These are phyloP conservation scores for Colossoma macropomum DNA, from an alignment of 2,113 vertebrate genomes.

Conservation along the genomic window DNA sequence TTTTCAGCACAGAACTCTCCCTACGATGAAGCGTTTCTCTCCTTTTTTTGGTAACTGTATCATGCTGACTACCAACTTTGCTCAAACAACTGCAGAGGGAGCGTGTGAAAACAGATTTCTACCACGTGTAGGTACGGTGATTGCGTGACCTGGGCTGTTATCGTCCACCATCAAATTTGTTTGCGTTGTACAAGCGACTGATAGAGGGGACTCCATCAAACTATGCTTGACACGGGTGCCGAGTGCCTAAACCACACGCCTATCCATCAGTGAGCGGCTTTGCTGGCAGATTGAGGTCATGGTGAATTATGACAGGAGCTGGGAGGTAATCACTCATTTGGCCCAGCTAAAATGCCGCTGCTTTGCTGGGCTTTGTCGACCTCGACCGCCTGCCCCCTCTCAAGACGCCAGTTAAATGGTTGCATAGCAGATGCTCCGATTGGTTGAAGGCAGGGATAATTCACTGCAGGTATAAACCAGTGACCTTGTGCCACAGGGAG, in stretches of 20 bases:
- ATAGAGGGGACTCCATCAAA: conserved; percentile 70
- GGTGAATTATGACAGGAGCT: conserved; percentile 81
- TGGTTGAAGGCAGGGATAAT: conserved; percentile 64
- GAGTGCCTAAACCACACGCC: conserved; percentile 70
- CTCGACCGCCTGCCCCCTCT: conserved; percentile 67
- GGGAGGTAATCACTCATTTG: conserved; percentile 79
- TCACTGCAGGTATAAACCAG: conserved; percentile 60
- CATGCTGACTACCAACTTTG: not conserved
- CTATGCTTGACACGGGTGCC: conserved; percentile 70
- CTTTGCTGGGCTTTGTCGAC: conserved; percentile 66
- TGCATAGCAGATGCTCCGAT: conserved; percentile 46
- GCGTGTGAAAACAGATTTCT: not conserved
- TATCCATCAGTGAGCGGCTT: conserved; percentile 74
- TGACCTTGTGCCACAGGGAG: conserved; percentile 67
- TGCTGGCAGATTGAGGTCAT: conserved; percentile 82
- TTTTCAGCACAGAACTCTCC: conserved; percentile 6
- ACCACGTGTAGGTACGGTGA: not conserved
- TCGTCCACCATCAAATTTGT: conserved; percentile 37
- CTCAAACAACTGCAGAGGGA: not conserved
- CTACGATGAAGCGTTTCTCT: not conserved
- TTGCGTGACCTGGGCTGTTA: not conserved
- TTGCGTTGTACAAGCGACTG: conserved; percentile 63
- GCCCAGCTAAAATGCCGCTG: conserved; percentile 50
- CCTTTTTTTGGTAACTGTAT: not conserved
- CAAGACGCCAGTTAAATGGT: conserved; percentile 69